Conservation (phyloP, 1,140 invertebrate species). For the Archivesica marissinica region DNA sequence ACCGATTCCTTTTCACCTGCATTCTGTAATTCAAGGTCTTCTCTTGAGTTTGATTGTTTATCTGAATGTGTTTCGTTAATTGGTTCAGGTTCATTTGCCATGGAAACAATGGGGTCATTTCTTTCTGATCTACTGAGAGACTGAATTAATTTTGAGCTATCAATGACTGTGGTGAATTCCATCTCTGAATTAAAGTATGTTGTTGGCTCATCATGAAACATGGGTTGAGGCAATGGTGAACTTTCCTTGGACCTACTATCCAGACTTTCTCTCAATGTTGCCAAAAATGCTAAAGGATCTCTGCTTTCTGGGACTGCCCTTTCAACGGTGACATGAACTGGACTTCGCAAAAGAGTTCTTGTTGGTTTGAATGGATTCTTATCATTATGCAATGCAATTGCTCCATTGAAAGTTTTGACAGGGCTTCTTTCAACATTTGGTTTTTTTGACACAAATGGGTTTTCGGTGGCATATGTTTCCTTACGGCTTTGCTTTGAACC, state of each 20-base stretch:
- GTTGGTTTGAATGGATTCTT: constrained; percentile 51
- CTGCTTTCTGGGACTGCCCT: constrained; percentile 7
- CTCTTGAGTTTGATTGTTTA: not conserved
- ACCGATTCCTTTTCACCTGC: not conserved
- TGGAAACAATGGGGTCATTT: not conserved
- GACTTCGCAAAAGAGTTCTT: constrained; percentile 24
- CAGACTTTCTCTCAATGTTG: constrained; percentile 22
- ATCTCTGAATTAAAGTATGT: constrained; percentile 52
- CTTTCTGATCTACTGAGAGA: constrained; percentile 12
- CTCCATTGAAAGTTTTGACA: not conserved
- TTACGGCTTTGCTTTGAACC: not conserved
- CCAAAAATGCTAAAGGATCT: constrained; percentile 39
- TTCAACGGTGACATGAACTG: not conserved
- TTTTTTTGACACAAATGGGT: constrained; percentile 29
- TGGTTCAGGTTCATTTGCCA: not conserved
- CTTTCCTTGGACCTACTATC: not conserved
- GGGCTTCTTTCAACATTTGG: not conserved
- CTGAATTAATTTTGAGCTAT: constrained; percentile 8
- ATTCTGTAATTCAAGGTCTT: not conserved
- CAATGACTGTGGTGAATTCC: constrained; percentile 56
- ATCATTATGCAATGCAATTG: not conserved
- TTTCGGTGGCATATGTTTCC: constrained; percentile 10
- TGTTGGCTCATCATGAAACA: constrained; percentile 46
- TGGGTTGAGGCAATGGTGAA: constrained; percentile 30
- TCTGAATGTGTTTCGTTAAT: not conserved